Conservation (phyloP, 2,113 vertebrate genomes). For the Heterocephalus glaber region DNA sequence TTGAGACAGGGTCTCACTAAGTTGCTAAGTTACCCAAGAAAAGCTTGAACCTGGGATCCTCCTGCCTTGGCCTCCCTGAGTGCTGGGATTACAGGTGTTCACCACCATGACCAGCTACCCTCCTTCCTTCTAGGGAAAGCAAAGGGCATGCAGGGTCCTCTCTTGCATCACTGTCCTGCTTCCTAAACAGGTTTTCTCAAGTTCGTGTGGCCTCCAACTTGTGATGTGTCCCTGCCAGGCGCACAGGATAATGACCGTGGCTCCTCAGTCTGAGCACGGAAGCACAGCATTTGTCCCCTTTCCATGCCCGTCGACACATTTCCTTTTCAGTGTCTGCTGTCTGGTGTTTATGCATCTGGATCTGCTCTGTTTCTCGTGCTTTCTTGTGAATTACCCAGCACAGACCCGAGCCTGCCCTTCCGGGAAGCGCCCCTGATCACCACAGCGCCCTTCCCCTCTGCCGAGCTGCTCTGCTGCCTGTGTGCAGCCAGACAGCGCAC, state of each 20-base stretch:
- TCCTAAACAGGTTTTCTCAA: neutral
- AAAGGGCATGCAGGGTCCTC: too few species aligned
- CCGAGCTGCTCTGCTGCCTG: neutral
- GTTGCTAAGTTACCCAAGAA: too few species aligned
- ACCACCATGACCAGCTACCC: too few species aligned
- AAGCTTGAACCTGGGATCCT: too few species aligned
- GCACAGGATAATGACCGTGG: neutral
- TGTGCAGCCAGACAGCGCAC: accelerated
- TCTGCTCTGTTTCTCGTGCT: neutral
- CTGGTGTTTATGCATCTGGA: neutral
- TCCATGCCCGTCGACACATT: neutral
- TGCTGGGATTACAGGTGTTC: too few species aligned
- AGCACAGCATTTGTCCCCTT: neutral
- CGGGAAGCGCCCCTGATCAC: neutral
- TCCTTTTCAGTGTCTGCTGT: neutral
- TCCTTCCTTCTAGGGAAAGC: neutral
- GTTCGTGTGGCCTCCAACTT: neutral
- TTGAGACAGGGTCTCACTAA: too few species aligned
- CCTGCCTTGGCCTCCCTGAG: too few species aligned
- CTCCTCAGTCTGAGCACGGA: neutral
- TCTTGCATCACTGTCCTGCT: neutral
- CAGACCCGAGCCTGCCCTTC: neutral
- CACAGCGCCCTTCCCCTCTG: neutral
- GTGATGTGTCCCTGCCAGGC: neutral
- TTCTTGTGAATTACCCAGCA: neutral